Evolutionary conservation across 2,113 vertebrate genomes (phyloP), one percentile per base, ranked within the genome.

Genomic region (Siniperca chuatsi): DNA sequence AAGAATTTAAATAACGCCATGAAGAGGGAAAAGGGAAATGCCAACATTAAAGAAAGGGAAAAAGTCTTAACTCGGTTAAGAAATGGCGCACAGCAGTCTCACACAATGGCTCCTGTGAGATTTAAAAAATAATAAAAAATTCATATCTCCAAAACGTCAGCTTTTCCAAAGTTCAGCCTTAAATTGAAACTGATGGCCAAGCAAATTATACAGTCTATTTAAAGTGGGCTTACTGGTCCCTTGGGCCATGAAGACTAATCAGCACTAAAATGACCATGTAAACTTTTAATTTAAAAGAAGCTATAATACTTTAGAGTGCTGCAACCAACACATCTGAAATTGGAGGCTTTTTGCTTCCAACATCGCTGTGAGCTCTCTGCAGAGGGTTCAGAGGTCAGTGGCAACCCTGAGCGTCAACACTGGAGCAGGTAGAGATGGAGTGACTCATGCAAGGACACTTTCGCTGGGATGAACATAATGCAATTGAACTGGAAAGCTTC

Each of bases 401-500:
- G 48, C 8, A 40, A 20, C 44, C 4, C 0, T 4, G 65, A 83
- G 81, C 64, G 8, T n/a, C 1, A 6, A 57, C 58, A 52, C 50
- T 6, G 44, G 4, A 58, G 73, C 50, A 20, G 67, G 61, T 29
- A 21, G 50, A 79, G 60, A 12, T 33, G 37, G 13, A 11, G 58
- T 2, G 42, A 81, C 77, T 74, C 68, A 23, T 23, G 25, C 71
- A 81, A 83, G 82, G 82, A 69, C 85, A 58, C 57, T 54, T 69
- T 80, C 54, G 78, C 79, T 35, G 25, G 48, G 66, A 46, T 6
- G 48, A 16, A 79, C 71, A n/a, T 46, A 79, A 86, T 81, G 77
- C 58, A 25, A 46, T 46, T 66, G 58, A 83, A 67, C 35, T 64
- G 84, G 54, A 64, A 55, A 81, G 85, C 82, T 87, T n/a, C 20